Percentiles rank a stretch among this genome's conserved stretches.
Evolutionary conservation across 2,113 vertebrate genomes (phyloP).

Genomic region (Cygnus atratus): DNA sequence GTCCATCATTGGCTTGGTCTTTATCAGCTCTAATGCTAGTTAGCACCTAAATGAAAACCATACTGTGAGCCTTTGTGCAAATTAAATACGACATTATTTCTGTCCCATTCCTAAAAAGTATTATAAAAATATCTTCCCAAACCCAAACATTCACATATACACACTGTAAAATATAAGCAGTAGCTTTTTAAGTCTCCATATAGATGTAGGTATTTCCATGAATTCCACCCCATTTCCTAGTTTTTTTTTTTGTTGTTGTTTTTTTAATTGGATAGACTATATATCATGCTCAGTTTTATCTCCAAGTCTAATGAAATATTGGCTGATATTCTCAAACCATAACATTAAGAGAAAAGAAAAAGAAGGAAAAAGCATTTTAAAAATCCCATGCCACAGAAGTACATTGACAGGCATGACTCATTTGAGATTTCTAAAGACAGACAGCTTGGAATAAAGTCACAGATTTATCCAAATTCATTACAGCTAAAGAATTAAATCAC

Average conservation of each 20-base stretch:
- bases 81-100: not conserved
- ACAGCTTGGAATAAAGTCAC: not conserved
- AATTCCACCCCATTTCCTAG: not conserved
- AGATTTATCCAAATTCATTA: not conserved
- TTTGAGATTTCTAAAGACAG: not conserved
- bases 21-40: constrained; percentile 85
- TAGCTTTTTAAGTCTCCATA: not conserved
- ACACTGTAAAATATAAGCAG: not conserved
- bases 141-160: not conserved
- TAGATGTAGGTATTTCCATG: not conserved
- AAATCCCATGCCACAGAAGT: not conserved
- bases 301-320: not conserved
- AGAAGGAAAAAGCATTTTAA: not conserved
- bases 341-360: not conserved
- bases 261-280: not conserved
- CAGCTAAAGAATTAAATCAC: not conserved
- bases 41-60: constrained; percentile 78
- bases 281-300: not conserved
- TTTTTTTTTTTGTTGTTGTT: too few relatives aligned
- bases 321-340: not conserved
- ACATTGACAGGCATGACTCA: not conserved
- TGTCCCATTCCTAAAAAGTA: not conserved
- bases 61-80: not conserved
- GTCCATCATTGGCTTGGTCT: constrained; percentile 87
- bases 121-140: not conserved